phyloP scores from a whole-genome alignment of 2,888 invertebrate species.

The Dinocampus coccinellae region DNA sequence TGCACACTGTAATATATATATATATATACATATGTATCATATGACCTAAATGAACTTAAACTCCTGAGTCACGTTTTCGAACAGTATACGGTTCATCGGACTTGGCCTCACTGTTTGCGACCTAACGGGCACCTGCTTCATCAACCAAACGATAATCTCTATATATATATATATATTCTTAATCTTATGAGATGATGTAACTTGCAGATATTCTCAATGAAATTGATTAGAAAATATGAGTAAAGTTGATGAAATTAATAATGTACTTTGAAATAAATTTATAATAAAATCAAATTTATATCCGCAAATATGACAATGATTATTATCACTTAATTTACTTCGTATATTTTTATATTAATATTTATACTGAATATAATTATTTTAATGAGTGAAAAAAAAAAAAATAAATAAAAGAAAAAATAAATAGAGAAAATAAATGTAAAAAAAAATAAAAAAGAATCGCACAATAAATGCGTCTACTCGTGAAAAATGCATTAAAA shows the following conservation, averaged over 20 bases:
- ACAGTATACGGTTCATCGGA: conserved; percentile 28
- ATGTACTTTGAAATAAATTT: too few species aligned
- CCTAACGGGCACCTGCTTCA: neutral
- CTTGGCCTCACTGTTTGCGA: neutral
- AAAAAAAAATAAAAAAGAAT: neutral
- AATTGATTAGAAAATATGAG: neutral
- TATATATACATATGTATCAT: neutral
- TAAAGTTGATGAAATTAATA: too few species aligned
- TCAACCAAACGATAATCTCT: neutral
- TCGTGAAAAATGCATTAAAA: neutral
- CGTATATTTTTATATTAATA: too few species aligned
- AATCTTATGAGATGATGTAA: neutral
- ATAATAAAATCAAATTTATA: too few species aligned
- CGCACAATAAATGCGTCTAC: conserved; percentile 26
- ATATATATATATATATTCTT: neutral
- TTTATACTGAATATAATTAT: too few species aligned
- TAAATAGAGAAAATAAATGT: conserved; percentile 16
- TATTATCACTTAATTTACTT: too few species aligned
- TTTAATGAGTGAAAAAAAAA: neutral
- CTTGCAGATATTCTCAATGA: neutral
- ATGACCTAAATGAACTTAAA: conserved; percentile 31
- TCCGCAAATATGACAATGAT: too few species aligned
- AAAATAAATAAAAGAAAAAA: neutral
- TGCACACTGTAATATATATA: too few species aligned
- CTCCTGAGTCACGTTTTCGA: conserved; percentile 32